Conservation (phyloP, 2,113 vertebrate species). For the Thalassoma bifasciatum region DNA sequence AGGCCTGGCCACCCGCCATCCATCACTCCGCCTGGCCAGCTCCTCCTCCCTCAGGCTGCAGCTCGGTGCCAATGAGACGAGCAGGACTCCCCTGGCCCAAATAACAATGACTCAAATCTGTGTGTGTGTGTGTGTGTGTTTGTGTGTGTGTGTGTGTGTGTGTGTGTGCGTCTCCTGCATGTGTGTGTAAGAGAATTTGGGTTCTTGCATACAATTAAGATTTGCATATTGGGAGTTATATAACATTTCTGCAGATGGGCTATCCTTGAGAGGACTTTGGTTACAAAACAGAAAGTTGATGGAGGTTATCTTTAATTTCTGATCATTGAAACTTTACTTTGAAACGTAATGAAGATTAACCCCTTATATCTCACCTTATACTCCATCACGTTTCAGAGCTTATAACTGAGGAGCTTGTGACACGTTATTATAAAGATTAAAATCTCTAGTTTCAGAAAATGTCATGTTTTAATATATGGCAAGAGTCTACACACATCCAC, state of each 20-base stretch:
- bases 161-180: neutral
- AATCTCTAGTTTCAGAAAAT: no score
- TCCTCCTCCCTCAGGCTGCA: conserved; percentile 52
- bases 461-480: no score
- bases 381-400: no score
- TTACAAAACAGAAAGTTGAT: neutral
- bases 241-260: conserved; percentile 35
- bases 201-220: conserved; percentile 1
- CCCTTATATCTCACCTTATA: no score
- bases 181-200: conserved; percentile 15
- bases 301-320: neutral
- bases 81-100: conserved; percentile 55
- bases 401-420: no score
- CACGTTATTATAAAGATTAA: no score
- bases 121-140: no score
- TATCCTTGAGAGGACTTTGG: neutral
- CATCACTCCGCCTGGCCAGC: conserved; percentile 31
- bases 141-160: no score
- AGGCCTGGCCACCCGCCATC: conserved; percentile 42
- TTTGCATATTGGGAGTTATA: conserved; percentile 38
- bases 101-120: conserved; percentile 30
- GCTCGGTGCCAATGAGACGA: conserved; percentile 44
- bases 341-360: no score
- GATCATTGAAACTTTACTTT: no score
- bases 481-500: no score